Percentiles rank a stretch among this genome's conserved stretches.
Evolutionary conservation across 64 coral and sea anemone genomes (phyloP).

Genomic region (Hydrozoanthus tunicans): DNA sequence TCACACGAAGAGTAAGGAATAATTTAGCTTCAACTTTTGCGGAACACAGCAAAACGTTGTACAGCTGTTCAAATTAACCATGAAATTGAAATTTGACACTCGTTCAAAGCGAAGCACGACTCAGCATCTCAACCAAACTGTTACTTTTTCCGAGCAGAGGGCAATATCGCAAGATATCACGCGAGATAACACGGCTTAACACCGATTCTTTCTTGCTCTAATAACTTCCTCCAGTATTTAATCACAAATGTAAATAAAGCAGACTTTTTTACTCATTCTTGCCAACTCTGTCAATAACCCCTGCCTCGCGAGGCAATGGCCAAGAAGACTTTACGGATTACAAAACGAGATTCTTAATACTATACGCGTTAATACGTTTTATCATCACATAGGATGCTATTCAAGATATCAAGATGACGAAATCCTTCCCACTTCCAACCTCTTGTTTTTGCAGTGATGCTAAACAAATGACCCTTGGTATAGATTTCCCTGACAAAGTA

Average conservation of each 20-base stretch:
- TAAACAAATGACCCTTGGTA: slow-evolving; percentile 15
- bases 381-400: background rate
- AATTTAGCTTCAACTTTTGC: slow-evolving; percentile 38
- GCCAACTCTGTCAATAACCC: slow-evolving; percentile 46
- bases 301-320: slow-evolving; percentile 16
- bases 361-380: slow-evolving; percentile 14
- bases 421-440: background rate
- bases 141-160: slow-evolving; percentile 36
- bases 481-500: background rate
- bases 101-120: background rate
- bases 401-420: background rate
- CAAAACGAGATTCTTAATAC: slow-evolving; percentile 5
- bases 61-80: slow-evolving; percentile 19
- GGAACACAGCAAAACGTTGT: slow-evolving; percentile 4
- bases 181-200: slow-evolving; percentile 54
- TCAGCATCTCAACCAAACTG: background rate
- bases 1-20: slow-evolving; percentile 52
- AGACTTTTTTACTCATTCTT: slow-evolving; percentile 1
- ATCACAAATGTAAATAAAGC: slow-evolving; percentile 49
- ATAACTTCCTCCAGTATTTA: slow-evolving; percentile 56
- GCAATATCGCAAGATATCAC: slow-evolving; percentile 57
- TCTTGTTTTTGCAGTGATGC: slow-evolving; percentile 4
- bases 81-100: slow-evolving; percentile 14
- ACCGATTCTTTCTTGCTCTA: slow-evolving; percentile 18
- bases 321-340: slow-evolving; percentile 35